phyloP scores from a whole-genome alignment of 2,888 invertebrate genomes.

The Hemistola chrysoprasaria region DNA sequence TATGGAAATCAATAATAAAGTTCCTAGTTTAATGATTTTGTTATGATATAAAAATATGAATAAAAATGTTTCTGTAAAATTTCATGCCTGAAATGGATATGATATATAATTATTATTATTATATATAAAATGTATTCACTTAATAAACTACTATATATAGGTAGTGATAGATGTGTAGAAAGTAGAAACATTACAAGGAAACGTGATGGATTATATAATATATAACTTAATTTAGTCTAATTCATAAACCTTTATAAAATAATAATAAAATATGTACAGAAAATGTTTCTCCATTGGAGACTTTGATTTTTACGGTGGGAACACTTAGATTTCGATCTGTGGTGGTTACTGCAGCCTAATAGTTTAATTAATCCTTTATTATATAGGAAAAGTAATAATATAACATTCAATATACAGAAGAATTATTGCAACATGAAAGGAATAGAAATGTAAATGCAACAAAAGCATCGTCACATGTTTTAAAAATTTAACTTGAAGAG shows the following conservation, averaged over 20 bases:
- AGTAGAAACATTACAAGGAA: slow-evolving; percentile 14
- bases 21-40: slow-evolving; percentile 53
- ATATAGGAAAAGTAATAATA: too few relatives aligned
- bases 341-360: slow-evolving; percentile 64
- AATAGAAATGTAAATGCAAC: too few relatives aligned
- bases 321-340: slow-evolving; percentile 67
- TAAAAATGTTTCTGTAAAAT: slow-evolving; percentile 43
- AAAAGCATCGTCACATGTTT: too few relatives aligned
- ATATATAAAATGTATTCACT: slow-evolving; percentile 24
- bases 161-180: slow-evolving; percentile 14
- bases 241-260: slow-evolving; percentile 50
- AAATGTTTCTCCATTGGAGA: slow-evolving; percentile 60
- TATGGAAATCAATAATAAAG: slow-evolving; percentile 53
- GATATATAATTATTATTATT: slow-evolving; percentile 14
- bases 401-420: too few relatives aligned
- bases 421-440: too few relatives aligned
- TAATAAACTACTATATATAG: slow-evolving; percentile 12
- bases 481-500: too few relatives aligned
- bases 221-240: slow-evolving; percentile 33
- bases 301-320: slow-evolving; percentile 78
- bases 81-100: slow-evolving; percentile 31
- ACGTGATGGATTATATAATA: slow-evolving; percentile 9
- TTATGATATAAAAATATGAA: slow-evolving; percentile 60
- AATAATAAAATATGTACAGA: slow-evolving; percentile 58
- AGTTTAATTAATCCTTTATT: too few relatives aligned